phyloP scores from a whole-genome alignment of 1,140 invertebrate genomes.

The Chlorops oryzae region DNA sequence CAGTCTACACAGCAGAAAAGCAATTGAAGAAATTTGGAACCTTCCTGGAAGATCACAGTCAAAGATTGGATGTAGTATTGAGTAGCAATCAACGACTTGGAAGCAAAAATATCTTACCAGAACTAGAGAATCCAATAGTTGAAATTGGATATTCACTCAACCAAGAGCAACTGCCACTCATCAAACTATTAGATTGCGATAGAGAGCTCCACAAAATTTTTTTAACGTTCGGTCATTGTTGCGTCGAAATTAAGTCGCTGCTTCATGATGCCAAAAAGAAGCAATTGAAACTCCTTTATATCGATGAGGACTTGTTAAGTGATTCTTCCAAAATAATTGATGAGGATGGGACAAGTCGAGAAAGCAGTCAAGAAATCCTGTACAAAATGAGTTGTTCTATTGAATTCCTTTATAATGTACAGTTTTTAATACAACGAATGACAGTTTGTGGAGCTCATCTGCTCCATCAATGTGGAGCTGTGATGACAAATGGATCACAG shows the following conservation, averaged over 20 bases:
- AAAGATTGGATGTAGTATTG: conserved; percentile 20
- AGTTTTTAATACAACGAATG: conserved; percentile 31
- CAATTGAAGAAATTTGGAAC: conserved; percentile 33
- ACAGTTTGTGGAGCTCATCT: conserved; percentile 31
- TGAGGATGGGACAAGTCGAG: conserved; percentile 1
- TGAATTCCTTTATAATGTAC: conserved; percentile 38
- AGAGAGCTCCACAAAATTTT: conserved; percentile 75
- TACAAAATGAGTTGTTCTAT: conserved; percentile 32
- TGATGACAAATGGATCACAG: conserved; percentile 12
- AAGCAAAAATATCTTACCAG: neutral
- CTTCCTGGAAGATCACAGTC: conserved; percentile 34
- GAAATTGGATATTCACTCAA: conserved; percentile 11
- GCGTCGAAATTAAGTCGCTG: conserved; percentile 67
- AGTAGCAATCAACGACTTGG: conserved; percentile 1
- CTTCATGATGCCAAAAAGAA: conserved; percentile 60
- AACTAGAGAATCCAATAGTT: conserved; percentile 3
- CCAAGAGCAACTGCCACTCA: conserved; percentile 59
- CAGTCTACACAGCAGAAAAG: conserved; percentile 33
- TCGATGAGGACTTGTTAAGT: conserved; percentile 24
- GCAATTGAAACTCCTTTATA: conserved; percentile 52
- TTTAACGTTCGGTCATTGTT: conserved; percentile 71
- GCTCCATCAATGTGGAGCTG: conserved; percentile 29
- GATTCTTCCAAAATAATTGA: conserved; percentile 3
- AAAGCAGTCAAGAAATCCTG: conserved; percentile 12
- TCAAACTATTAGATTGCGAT: conserved; percentile 71